phyloP scores from a whole-genome alignment of 2,113 vertebrate species.

The Spermophilus dauricus region DNA sequence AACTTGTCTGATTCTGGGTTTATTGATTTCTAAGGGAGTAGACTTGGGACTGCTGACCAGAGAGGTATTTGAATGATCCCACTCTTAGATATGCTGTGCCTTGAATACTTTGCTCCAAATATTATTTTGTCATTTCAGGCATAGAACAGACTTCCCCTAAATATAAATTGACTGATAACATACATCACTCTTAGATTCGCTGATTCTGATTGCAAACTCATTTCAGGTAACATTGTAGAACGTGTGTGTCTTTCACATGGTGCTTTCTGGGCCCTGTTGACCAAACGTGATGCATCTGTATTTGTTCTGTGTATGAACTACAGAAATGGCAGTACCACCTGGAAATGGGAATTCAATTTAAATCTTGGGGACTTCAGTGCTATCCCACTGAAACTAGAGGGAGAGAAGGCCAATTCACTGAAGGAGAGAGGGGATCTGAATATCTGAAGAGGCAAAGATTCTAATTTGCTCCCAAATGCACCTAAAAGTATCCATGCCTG shows the following conservation, averaged over 20 bases:
- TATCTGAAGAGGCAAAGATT: neutral
- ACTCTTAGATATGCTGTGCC: neutral
- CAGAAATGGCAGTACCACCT: neutral
- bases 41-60: neutral
- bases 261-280: conserved; percentile 4
- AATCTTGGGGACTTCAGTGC: neutral
- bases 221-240: conserved; percentile 9
- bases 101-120: conserved; percentile 27
- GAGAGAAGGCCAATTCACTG: neutral
- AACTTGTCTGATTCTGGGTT: neutral
- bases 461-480: neutral
- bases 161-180: neutral
- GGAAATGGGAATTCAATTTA: conserved; percentile 54
- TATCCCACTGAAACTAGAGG: neutral
- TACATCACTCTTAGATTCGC: neutral
- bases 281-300: neutral
- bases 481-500: neutral
- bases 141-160: neutral
- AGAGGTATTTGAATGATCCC: neutral
- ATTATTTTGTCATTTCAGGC: neutral
- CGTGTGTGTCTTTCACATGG: neutral
- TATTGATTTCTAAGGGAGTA: conserved; percentile 6
- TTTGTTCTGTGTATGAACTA: conserved; percentile 5
- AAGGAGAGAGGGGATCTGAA: neutral
- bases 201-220: neutral